Evolutionary conservation across 2,797 vertebrate genomes (phyloP), one percentile per base, ranked within the genome.

Genomic region (Cheracebus regulus): DNA sequence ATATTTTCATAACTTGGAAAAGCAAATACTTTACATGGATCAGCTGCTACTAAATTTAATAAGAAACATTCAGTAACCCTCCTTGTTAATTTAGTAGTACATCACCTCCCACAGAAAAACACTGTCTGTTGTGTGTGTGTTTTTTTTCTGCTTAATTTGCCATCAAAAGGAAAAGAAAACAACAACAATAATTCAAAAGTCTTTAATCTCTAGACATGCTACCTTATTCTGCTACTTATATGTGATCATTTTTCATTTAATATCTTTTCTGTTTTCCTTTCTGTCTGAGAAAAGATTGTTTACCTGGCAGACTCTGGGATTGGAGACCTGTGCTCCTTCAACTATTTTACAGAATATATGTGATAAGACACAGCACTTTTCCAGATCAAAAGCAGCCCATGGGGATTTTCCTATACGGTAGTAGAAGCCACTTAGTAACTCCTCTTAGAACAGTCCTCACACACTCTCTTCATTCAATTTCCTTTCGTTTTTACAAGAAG

Each of bases 111-210:
- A 22, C 2, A 22, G n/a, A 36, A 48, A 48, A 26, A 12, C 33
- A 72, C 7, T 5, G 5, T 26, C n/a, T 14, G 17, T 39, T 36
- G 19, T 28, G 2, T 67, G 7, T 44, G 15, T 41, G 3, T 13
- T n/a, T 46, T 80, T 10, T 39, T 52, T 85, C 50, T 84, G 44
- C n/a, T 78, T 87, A 41, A 39, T 95, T 97, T 72, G 13, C 33
- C 15, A 81, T 17, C 61, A 50, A 41, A 75, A 75, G 0, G 5
- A 52, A 17, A 91, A 75, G 14, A n/a, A 36, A 50, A 22, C 1
- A 28, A 33, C 19, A 67, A 61, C 26, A 75, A 19, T 4, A 44
- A 17, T 50, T 44, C 1, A 36, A 48, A 8, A 33, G 7, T 0
- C 7, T 41, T 48, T 88, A 33, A 26, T 28, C 52, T 93, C 48